Percentiles rank a stretch among this genome's conserved stretches.
phyloP scores from a whole-genome alignment of 2,113 vertebrate genomes.

The human region GRCh38 chr18:37383501-37384000 shows the following conservation, averaged over 20 bases:
- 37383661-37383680: neutral
- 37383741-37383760: neutral
- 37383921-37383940: neutral
- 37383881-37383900: neutral
- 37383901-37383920: neutral
- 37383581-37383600: constrained; percentile 53
- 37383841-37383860: neutral
- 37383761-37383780: neutral
- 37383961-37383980: neutral
- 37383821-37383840: neutral
- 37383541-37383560: constrained; percentile 74
- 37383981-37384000: neutral
- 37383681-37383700: neutral
- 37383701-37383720: neutral
- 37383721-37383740: constrained; percentile 13
- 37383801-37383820: neutral
- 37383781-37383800: neutral
- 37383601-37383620: constrained; percentile 38
- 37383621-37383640: constrained; percentile 43
- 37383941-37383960: too few relatives aligned
- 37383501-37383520: constrained; percentile 56
- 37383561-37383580: constrained; percentile 67
- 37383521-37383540: constrained; percentile 46
- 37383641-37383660: constrained; percentile 40
- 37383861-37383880: neutral